Evolutionary conservation across 2,797 vertebrate species (phyloP), one percentile per base, ranked within the genome.

Genomic region (Glyptemys insculpta): DNA sequence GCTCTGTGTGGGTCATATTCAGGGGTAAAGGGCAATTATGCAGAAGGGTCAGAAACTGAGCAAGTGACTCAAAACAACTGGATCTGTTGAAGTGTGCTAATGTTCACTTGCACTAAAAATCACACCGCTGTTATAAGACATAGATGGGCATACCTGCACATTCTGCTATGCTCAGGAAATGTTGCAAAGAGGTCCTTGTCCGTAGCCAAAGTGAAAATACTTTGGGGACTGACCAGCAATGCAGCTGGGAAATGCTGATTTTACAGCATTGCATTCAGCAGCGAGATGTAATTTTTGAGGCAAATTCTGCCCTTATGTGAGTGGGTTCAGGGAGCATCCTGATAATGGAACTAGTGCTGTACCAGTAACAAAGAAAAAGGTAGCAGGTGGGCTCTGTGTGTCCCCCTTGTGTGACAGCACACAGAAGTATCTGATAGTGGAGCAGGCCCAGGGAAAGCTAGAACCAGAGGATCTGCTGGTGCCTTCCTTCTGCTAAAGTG

Each of bases 221-320:
- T 44, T 76, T 79, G 12, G 86, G 50, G 34, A 79, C 12, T 78
- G 78, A 54, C 57, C 12, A 1, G 1, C 92, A 81, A 23, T 23
- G 81, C 7, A 88, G 14, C 37, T 87, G 50, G 7, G 89, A 93
- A 84, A 87, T 19, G 9, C 23, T 80, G 59, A 92, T 87, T 54
- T 87, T 41, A 56, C 14, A 27, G 10, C 7, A 8, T 47, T 56
- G 29, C 23, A 41, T 88, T 76, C 72, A 90, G 54, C 50, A 86
- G 34, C 5, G 2, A 85, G 59, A 3, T 54, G 34, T 23, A 31
- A 4, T 44, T 92, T 89, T 56, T 84, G 21, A 74, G 9, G 53
- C 4, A 87, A 34, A 41, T 62, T 31, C 78, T 80, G 37, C 4
- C 47, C 50, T 74, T 12, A 27, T 1, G 31, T 82, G 54, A 34